Conservation (phyloP, 2,113 vertebrate species). For the Menidia beryllina region DNA sequence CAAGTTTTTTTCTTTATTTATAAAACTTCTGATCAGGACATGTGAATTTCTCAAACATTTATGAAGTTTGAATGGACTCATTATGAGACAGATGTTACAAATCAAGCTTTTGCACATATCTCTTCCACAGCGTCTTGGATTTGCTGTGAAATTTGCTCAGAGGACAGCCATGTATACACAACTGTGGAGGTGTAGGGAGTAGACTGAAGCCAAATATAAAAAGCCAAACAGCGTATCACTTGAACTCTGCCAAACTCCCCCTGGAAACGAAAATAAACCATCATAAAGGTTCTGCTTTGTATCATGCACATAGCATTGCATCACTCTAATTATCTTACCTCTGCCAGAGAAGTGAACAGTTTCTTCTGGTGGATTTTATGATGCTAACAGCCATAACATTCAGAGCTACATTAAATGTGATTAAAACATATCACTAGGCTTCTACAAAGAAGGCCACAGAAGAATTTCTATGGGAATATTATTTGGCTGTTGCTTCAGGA, state of each 20-base stretch:
- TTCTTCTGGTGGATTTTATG: conserved; percentile 57
- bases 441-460: conserved; percentile 55
- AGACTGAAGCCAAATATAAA: conserved; percentile 49
- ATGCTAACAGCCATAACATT: conserved; percentile 52
- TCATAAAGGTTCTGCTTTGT: conserved; percentile 41
- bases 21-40: neutral
- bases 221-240: conserved; percentile 41
- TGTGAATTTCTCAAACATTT: neutral
- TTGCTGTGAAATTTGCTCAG: conserved; percentile 24
- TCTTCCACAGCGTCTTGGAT: neutral
- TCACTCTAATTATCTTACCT: conserved; percentile 62
- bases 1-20: neutral
- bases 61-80: neutral
- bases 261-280: conserved; percentile 65
- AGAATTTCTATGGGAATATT: conserved; percentile 51
- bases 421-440: conserved; percentile 64
- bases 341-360: conserved; percentile 60
- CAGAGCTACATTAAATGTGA: conserved; percentile 47
- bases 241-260: conserved; percentile 44
- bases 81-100: conserved; percentile 1
- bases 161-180: conserved; percentile 35
- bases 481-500: conserved; percentile 65
- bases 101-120: neutral
- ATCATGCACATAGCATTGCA: conserved; percentile 57
- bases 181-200: conserved; percentile 26